These are phyloP conservation scores for Spinus olivaceus DNA, from an alignment of 2,797 vertebrate genomes.

Conservation along the genomic window DNA sequence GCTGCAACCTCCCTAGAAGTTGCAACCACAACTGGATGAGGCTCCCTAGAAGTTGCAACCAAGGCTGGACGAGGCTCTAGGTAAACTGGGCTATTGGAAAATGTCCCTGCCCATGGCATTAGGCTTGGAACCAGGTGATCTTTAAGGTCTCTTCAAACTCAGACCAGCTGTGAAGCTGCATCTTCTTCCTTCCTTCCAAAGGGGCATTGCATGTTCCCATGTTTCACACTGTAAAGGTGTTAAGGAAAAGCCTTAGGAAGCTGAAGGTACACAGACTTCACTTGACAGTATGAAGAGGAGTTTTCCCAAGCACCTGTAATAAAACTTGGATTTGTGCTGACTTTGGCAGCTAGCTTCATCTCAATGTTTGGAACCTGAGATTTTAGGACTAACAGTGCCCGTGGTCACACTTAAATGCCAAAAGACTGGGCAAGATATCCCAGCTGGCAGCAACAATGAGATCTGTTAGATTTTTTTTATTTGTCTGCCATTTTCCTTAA, in stretches of 20 bases:
- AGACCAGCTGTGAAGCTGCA: background rate
- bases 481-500: background rate
- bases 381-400: background rate
- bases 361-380: background rate
- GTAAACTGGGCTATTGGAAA: background rate
- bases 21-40: too few relatives aligned
- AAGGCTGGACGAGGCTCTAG: background rate
- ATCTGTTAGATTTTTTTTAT: background rate
- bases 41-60: too few relatives aligned
- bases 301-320: background rate
- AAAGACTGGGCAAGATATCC: background rate
- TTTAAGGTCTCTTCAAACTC: background rate
- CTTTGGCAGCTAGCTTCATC: background rate
- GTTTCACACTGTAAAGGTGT: background rate
- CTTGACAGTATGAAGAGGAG: background rate
- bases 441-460: background rate
- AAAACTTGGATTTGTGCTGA: background rate
- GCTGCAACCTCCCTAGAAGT: accelerated
- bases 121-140: background rate
- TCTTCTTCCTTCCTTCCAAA: background rate
- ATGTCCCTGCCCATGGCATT: background rate
- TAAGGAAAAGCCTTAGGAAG: background rate
- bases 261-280: background rate
- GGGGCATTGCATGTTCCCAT: background rate
- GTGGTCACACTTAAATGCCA: background rate